Percentiles rank a stretch among this genome's conserved stretches.
Conservation (phyloP, 2,797 vertebrate genomes). For the Otolemur crassicaudatus region DNA sequence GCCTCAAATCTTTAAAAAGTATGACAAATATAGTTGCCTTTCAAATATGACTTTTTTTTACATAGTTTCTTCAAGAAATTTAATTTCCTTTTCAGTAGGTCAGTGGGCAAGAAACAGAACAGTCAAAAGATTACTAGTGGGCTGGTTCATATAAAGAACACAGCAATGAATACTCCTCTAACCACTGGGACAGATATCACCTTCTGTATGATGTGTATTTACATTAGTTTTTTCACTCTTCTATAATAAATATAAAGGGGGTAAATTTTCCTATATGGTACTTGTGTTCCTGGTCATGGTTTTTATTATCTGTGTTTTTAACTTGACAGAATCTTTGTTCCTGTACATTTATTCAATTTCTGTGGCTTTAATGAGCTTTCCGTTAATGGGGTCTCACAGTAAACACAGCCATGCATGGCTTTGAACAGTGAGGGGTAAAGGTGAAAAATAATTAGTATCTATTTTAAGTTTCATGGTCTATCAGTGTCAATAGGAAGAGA, state of each 20-base stretch:
- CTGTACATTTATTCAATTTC: neutral
- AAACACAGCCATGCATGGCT: neutral
- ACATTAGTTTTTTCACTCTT: neutral
- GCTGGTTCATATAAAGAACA: neutral
- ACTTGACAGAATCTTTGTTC: neutral
- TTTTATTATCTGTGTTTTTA: neutral
- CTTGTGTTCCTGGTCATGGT: neutral
- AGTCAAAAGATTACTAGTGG: neutral
- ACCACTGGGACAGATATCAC: fast-evolving
- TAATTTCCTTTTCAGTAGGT: neutral
- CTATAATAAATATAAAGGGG: neutral
- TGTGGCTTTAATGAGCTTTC: slow-evolving; percentile 27
- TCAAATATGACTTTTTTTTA: neutral
- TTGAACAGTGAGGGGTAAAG: slow-evolving; percentile 51
- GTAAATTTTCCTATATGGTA: neutral
- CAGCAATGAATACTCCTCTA: neutral
- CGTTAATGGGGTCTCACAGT: slow-evolving; percentile 37
- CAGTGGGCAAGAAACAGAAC: neutral
- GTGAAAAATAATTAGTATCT: slow-evolving; percentile 71
- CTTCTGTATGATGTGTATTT: too few relatives aligned
- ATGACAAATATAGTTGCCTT: neutral
- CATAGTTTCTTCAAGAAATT: neutral
- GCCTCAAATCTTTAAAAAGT: neutral
- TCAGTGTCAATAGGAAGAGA: slow-evolving; percentile 52
- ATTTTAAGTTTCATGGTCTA: slow-evolving; percentile 32